Conservation (phyloP, 2,113 vertebrate genomes). For the Nerophis ophidion region DNA sequence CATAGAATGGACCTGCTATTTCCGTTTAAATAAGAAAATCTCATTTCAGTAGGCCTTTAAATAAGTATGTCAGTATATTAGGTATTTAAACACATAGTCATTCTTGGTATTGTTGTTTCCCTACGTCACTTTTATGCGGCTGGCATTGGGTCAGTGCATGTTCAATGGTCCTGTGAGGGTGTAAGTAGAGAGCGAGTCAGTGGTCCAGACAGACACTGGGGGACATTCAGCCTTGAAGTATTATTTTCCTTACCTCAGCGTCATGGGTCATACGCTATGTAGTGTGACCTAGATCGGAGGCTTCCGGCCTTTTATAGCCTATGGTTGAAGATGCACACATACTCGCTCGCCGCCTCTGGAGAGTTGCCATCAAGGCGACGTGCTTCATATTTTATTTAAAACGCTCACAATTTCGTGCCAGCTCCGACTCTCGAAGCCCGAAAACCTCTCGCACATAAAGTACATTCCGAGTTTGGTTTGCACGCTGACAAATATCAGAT, state of each 20-base stretch:
- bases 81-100: too few relatives aligned
- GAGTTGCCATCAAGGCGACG: slow-evolving; percentile 42
- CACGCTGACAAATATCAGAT: background rate
- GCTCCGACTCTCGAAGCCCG: slow-evolving; percentile 20
- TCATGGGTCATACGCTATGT: slow-evolving; percentile 24
- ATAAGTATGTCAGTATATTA: too few relatives aligned
- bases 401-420: slow-evolving; percentile 19
- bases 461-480: slow-evolving; percentile 5
- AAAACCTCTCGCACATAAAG: slow-evolving; percentile 2
- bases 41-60: too few relatives aligned
- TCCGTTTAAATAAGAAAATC: too few relatives aligned
- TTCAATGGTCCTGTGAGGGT: too few relatives aligned
- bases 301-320: slow-evolving; percentile 33
- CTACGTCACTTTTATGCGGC: too few relatives aligned
- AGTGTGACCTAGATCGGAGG: slow-evolving; percentile 47
- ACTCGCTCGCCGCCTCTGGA: slow-evolving; percentile 24
- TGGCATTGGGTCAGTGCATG: too few relatives aligned
- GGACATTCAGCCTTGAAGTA: slow-evolving; percentile 6
- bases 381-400: slow-evolving; percentile 57
- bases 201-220: slow-evolving; percentile 41
- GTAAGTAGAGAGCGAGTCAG: slow-evolving; percentile 1
- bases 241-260: slow-evolving; percentile 2
- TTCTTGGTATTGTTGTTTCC: too few relatives aligned
- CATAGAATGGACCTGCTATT: too few relatives aligned
- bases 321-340: slow-evolving; percentile 2